These are phyloP conservation scores for Leptogaster cylindrica DNA, from an alignment of 2,888 invertebrate species.

Conservation along the genomic window DNA sequence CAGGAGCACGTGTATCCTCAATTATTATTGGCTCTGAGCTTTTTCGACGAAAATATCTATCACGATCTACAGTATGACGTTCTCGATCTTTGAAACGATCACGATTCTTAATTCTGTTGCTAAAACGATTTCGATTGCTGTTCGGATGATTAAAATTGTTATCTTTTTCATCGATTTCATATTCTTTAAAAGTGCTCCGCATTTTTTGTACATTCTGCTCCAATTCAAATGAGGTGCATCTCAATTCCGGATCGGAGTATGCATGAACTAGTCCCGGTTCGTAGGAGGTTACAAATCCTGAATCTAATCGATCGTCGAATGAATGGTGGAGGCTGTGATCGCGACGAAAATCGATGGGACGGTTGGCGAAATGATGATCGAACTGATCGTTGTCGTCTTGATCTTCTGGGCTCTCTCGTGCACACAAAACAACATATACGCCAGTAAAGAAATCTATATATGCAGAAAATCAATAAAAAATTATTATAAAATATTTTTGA, in stretches of 20 bases:
- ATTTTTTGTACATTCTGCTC: neutral
- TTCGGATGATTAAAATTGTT: slow-evolving; percentile 5
- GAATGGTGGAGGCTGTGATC: slow-evolving; percentile 63
- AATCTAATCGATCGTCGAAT: slow-evolving; percentile 68
- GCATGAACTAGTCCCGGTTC: slow-evolving; percentile 67
- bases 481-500: no score
- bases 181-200: neutral
- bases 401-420: slow-evolving; percentile 71
- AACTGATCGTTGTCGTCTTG: slow-evolving; percentile 62
- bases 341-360: slow-evolving; percentile 52
- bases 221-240: slow-evolving; percentile 53
- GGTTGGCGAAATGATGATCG: slow-evolving; percentile 60
- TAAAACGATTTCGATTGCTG: slow-evolving; percentile 54
- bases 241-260: slow-evolving; percentile 75
- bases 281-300: slow-evolving; percentile 65
- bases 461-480: no score
- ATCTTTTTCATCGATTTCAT: slow-evolving; percentile 14
- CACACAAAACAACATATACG: slow-evolving; percentile 89
- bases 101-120: slow-evolving; percentile 55
- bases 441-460: slow-evolving; percentile 84
- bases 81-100: slow-evolving; percentile 61
- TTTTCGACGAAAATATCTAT: slow-evolving; percentile 55
- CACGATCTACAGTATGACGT: slow-evolving; percentile 63
- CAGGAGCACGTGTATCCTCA: slow-evolving; percentile 53
- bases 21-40: slow-evolving; percentile 42